A percentile compares a stretch with the other conserved stretches of the same genome.
Evolutionary conservation across 1,140 invertebrate genomes (phyloP).

Genomic region (Drosophila sturtevanti): DNA sequence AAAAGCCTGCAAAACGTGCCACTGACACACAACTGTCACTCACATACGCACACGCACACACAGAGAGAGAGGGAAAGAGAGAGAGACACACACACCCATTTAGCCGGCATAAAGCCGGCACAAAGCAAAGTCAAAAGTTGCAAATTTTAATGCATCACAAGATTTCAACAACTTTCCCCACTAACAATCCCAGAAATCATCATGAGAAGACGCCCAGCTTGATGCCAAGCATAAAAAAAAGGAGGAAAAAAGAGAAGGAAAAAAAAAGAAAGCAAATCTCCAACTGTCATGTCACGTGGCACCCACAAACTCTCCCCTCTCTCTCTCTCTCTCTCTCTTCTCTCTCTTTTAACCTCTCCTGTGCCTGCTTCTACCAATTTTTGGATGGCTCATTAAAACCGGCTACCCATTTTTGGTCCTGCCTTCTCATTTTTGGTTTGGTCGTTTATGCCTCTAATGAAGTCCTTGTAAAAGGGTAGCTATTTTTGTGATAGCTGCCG

Average conservation of each 20-base stretch:
- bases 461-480: slow-evolving; percentile 35
- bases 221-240: slow-evolving; percentile 27
- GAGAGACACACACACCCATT: slow-evolving; percentile 25
- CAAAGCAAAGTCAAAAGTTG: slow-evolving; percentile 72
- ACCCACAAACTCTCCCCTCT: neutral
- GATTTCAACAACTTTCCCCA: slow-evolving; percentile 62
- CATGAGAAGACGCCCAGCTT: slow-evolving; percentile 31
- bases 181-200: slow-evolving; percentile 52
- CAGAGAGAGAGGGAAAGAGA: neutral
- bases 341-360: neutral
- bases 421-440: slow-evolving; percentile 8
- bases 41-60: slow-evolving; percentile 28
- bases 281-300: slow-evolving; percentile 51
- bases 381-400: slow-evolving; percentile 62
- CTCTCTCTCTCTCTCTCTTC: neutral
- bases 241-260: too few relatives aligned
- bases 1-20: slow-evolving; percentile 69
- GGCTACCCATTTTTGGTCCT: slow-evolving; percentile 31
- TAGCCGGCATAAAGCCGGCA: slow-evolving; percentile 9
- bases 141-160: slow-evolving; percentile 80
- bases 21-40: slow-evolving; percentile 75
- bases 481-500: slow-evolving; percentile 47
- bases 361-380: slow-evolving; percentile 19
- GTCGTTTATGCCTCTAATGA: slow-evolving; percentile 43
- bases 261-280: slow-evolving; percentile 42